phyloP scores from a whole-genome alignment of 2,888 invertebrate species.

The Cephus pygmeus region DNA sequence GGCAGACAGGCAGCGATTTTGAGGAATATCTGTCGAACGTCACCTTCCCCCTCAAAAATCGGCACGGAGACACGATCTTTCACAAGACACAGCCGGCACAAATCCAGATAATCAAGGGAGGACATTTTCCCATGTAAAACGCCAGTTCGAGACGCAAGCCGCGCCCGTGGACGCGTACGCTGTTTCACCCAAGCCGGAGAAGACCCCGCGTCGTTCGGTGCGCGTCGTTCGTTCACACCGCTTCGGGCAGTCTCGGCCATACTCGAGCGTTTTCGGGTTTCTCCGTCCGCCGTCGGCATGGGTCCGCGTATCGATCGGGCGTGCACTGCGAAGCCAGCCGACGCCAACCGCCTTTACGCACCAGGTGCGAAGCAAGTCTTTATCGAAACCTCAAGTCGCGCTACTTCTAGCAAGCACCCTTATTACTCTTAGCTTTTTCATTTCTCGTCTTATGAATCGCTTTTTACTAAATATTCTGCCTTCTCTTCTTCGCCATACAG shows the following conservation, averaged over 20 bases:
- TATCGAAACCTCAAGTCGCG: background rate
- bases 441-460: background rate
- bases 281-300: constrained; percentile 22
- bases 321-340: background rate
- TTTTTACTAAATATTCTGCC: background rate
- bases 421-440: background rate
- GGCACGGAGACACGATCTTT: constrained; percentile 73
- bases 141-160: constrained; percentile 56
- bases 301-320: constrained; percentile 40
- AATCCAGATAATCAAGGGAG: constrained; percentile 61
- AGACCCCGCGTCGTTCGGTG: constrained; percentile 39
- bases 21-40: constrained; percentile 71
- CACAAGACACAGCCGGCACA: constrained; percentile 65
- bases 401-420: background rate
- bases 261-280: constrained; percentile 22
- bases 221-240: constrained; percentile 38
- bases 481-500: background rate
- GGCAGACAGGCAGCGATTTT: constrained; percentile 80
- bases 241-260: constrained; percentile 6
- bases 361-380: constrained; percentile 11
- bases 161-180: constrained; percentile 58
- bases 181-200: constrained; percentile 46
- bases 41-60: constrained; percentile 78
- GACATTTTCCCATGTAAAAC: constrained; percentile 59
- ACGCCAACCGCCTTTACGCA: constrained; percentile 19